Evolutionary conservation across 2,797 vertebrate genomes (phyloP).

Genomic region (Brotula barbata): DNA sequence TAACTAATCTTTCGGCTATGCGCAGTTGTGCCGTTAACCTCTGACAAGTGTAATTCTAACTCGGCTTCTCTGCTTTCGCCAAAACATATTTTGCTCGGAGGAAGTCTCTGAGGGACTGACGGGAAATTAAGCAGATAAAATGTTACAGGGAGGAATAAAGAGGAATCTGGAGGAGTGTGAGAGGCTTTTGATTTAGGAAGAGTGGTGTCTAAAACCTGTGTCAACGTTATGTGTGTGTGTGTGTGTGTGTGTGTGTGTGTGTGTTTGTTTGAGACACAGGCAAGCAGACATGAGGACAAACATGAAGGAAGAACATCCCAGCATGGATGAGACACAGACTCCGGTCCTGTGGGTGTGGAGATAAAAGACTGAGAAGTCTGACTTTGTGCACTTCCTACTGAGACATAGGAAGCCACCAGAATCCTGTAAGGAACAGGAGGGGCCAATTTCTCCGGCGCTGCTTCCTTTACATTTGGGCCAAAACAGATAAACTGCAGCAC

Average conservation of each 20-base stretch:
- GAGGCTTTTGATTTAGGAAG: constrained; percentile 43
- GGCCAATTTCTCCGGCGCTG: constrained; percentile 51
- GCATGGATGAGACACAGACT: constrained; percentile 26
- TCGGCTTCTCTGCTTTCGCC: constrained; percentile 58
- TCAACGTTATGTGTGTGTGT: constrained; percentile 2
- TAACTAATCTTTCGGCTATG: constrained; percentile 65
- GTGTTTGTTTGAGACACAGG: background rate
- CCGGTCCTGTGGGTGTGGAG: constrained; percentile 57
- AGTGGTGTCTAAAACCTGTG: constrained; percentile 18
- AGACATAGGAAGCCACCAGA: constrained; percentile 76
- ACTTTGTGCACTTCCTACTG: constrained; percentile 77
- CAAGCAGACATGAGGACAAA: constrained; percentile 34
- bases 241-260: constrained; percentile 3
- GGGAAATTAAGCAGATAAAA: constrained; percentile 63
- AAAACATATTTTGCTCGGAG: constrained; percentile 52
- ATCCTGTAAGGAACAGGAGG: constrained; percentile 80
- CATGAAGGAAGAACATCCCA: constrained; percentile 27
- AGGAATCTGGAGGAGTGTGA: constrained; percentile 9
- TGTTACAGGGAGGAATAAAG: constrained; percentile 18
- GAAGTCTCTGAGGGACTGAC: constrained; percentile 40
- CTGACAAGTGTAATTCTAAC: constrained; percentile 69
- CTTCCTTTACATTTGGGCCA: constrained; percentile 36
- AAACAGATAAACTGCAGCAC: constrained; percentile 2
- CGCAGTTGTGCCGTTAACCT: constrained; percentile 68
- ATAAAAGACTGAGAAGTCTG: constrained; percentile 67